Conservation (phyloP, 2,113 vertebrate genomes). For the Macrotus californicus region DNA sequence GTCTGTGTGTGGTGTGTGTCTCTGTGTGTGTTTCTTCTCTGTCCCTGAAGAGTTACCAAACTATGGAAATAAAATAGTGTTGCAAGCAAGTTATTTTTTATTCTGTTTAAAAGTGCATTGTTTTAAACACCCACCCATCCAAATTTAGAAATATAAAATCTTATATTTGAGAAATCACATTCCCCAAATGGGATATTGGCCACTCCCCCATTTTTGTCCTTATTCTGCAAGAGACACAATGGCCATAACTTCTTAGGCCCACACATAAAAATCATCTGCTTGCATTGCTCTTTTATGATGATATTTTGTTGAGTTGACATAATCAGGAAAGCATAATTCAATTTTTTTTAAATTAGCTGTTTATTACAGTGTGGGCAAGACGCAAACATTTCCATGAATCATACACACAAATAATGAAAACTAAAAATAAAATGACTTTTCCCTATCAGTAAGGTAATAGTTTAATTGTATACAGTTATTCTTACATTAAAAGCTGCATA, state of each 20-base stretch:
- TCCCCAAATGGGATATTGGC: too few species aligned
- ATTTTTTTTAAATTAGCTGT: constrained; percentile 71
- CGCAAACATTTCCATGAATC: constrained; percentile 73
- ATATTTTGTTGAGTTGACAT: constrained; percentile 43
- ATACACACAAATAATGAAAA: constrained; percentile 78
- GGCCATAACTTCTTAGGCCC: neutral
- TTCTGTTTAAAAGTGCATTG: neutral
- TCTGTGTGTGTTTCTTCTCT: neutral
- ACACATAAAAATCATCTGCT: neutral
- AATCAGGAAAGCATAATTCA: constrained; percentile 72
- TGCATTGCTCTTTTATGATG: neutral
- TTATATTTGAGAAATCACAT: neutral
- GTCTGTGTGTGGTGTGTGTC: neutral
- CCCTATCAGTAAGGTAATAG: constrained; percentile 87
- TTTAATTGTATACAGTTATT: constrained; percentile 97
- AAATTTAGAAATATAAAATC: neutral
- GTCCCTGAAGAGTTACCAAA: neutral
- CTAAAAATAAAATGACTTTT: constrained; percentile 76
- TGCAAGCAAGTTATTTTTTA: neutral
- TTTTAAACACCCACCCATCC: neutral
- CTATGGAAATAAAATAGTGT: neutral
- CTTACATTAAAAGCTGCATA: constrained; percentile 92
- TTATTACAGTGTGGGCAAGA: constrained; percentile 66
- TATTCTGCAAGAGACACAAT: rapidly evolving
- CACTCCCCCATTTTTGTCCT: neutral